Base-by-base conservation (phyloP, 2,113 vertebrate species). In the Xyliphius kryptos region DNA sequence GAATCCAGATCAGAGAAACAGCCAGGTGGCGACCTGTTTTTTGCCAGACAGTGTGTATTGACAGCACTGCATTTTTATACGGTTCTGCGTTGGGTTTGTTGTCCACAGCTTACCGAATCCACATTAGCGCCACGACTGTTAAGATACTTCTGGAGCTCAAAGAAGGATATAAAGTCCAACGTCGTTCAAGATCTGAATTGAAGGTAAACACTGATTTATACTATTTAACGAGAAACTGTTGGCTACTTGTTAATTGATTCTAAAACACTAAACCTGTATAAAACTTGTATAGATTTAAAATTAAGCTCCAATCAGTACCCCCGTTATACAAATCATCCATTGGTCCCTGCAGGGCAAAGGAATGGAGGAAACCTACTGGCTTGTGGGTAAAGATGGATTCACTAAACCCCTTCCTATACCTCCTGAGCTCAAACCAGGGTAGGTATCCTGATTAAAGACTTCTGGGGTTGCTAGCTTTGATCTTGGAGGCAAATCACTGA, bases 321-420 rank as follows among this genome's bases (percentile, higher is more conserved):
- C n/a, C n/a, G n/a, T n/a, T n/a, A n/a, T 32, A 20, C 15, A 46
- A 55, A 36, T 3, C n/a, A 22, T 2, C 5, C 50, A 17, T 41
- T 12, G 15, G 11, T 44, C 16, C 17, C 10, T 12, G 4, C 59
- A 76, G 76, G 74, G 74, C n/a, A 76, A 76, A 70, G 76, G 86
- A 3, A 3, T 62, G 0, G 86, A 88, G 62, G 79, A 87, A 43
- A 89, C 87, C 0, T 88, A 77, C 59, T 89, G 85, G 85, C 77
- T 89, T 11, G 80, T 81, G 55, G 88, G 88, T 43, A 83, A 78
- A 44, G 71, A 70, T 0, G 83, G 83, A 16, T 89, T 88, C 48
- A 71, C 65, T 61, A 89, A 89, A 63, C 84, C 87, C 1, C 79
- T 89, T 37, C 86, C 87, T 2, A 81, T 75, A 0, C 87, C 87